A percentile compares a stretch with the other conserved stretches of the same genome.
Evolutionary conservation across 2,113 vertebrate genomes (phyloP).

Genomic region (Callithrix jacchus): DNA sequence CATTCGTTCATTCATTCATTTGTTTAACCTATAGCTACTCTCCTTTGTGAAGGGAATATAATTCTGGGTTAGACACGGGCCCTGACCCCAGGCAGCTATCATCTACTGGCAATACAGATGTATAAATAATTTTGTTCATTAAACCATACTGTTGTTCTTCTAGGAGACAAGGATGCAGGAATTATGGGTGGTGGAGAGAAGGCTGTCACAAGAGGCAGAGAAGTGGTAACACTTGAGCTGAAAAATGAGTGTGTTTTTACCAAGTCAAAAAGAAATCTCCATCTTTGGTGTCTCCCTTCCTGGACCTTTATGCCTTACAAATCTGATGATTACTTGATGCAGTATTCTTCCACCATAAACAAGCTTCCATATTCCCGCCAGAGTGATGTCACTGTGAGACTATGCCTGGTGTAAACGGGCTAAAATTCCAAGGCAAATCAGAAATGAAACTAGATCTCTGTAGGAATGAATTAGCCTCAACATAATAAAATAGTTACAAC

Average conservation of each 20-base stretch:
- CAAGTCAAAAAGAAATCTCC: not conserved
- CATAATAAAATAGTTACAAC: slow-evolving; percentile 59
- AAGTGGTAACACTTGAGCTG: not conserved
- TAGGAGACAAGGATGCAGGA: not conserved
- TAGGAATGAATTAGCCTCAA: slow-evolving; percentile 46
- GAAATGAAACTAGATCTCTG: slow-evolving; percentile 57
- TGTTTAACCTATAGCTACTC: not conserved
- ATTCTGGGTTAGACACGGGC: not conserved
- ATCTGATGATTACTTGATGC: not conserved
- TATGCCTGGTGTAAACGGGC: slow-evolving; percentile 20
- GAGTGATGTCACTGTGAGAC: slow-evolving; percentile 51
- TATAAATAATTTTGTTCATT: not conserved
- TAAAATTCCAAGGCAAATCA: slow-evolving; percentile 51
- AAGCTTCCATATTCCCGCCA: not conserved
- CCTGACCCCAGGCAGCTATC: not conserved
- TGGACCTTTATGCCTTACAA: not conserved
- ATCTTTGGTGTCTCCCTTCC: not conserved
- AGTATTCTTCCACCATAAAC: not conserved
- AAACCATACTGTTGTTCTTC: not conserved
- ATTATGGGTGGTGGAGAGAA: not conserved
- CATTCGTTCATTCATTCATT: not conserved
- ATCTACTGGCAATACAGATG: not conserved
- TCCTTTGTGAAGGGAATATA: not conserved
- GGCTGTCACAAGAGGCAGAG: not conserved
- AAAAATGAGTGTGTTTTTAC: not conserved